Conservation (phyloP, 2,113 vertebrate species). For the Mesoclemmys tuberculata region DNA sequence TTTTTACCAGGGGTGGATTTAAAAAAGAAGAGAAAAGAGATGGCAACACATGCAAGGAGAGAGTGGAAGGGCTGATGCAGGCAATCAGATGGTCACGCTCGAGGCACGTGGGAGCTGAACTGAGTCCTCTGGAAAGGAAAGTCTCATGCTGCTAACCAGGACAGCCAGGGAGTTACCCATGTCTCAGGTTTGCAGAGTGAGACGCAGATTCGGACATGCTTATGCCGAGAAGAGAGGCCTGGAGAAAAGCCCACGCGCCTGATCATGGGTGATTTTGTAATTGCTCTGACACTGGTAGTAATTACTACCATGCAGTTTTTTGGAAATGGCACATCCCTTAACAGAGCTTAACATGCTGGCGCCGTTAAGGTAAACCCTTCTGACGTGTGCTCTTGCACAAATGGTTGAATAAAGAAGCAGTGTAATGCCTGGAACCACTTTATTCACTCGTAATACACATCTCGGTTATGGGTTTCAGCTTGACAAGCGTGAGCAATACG, state of each 20-base stretch:
- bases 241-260: accelerated
- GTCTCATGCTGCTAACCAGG: not conserved
- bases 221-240: not conserved
- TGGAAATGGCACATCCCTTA: not conserved
- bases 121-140: not conserved
- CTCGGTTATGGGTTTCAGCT: not conserved
- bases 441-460: not conserved
- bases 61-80: not conserved
- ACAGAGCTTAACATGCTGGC: not conserved
- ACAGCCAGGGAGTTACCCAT: not conserved
- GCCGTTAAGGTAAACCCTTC: not conserved
- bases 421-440: not conserved
- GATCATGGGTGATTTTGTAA: not conserved
- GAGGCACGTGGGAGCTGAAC: not conserved
- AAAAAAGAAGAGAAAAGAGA: not conserved
- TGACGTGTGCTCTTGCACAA: not conserved
- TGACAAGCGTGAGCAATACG: not conserved
- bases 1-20: not conserved
- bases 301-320: not conserved
- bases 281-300: not conserved
- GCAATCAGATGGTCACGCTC: too few relatives aligned
- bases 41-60: not conserved
- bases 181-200: not conserved
- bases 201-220: not conserved
- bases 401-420: not conserved